Evolutionary conservation across 1,140 invertebrate species (phyloP), one percentile per base, ranked within the genome.

Genomic region (Macrostomum lignano): DNA sequence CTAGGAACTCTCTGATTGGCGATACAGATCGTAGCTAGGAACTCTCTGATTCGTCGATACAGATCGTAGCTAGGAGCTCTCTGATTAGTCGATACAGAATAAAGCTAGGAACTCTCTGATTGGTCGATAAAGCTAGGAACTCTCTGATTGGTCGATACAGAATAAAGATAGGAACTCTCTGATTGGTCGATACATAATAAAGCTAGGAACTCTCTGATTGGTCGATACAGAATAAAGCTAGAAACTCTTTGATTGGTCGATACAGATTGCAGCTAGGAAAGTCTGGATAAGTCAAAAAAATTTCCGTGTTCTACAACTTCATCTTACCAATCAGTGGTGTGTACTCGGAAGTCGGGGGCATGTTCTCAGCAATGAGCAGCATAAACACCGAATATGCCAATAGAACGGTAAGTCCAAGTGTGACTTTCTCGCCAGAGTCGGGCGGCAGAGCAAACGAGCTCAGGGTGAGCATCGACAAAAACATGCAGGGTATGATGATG

Each of bases 371-470:
- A 30, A 98, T 72, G 52, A 96, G 66, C 19, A 96, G 66, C 64
- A 96, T 96, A 67, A 98, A 98, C 66, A 98, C 86, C 63, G 88
- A 84, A 45, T 96, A 72, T 57, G 84, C 91, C 62, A 96, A 84
- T 42, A 96, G 69, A 61, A 96, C 94, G 23, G 84, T 94, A 56
- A 96, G 94, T 37, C 82, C 91, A 38, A 98, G 65, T 29, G 84
- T 91, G 44, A 94, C 81, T 67, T 94, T 91, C 63, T 94, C 86
- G 37, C 81, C 84, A 51, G 76, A 84, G 61, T 93, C 84, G 11
- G 82, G 91, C 29, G 88, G 88, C 46, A 96, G 61, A 58, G 94
- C 94, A 63, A 96, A 96, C 11, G 84, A 84, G 26, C 94, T 66
- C 10, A 93, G 78, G 1, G 88, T 91, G 31, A 96, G 68, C 61